Percentiles rank a stretch among this genome's conserved stretches.
Evolutionary conservation across 2,888 invertebrate genomes (phyloP).

Genomic region (Clunio marinus): DNA sequence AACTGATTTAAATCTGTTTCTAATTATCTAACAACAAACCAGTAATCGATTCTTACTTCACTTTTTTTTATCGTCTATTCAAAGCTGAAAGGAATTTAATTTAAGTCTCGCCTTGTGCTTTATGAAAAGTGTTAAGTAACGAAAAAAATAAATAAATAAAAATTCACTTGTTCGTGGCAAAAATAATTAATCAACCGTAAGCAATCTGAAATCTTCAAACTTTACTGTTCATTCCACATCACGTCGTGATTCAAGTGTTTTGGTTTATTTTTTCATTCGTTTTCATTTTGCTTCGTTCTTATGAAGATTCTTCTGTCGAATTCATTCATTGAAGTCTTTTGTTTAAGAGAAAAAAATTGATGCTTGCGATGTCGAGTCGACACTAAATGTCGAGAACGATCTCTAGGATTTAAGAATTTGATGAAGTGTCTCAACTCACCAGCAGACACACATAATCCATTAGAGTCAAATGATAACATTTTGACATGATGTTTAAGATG

Average conservation of each 20-base stretch:
- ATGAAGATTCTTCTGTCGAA: background rate
- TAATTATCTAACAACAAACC: too few species aligned
- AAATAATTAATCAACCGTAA: conserved; percentile 29
- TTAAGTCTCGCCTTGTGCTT: background rate
- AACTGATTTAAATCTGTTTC: background rate
- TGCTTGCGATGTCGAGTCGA: conserved; percentile 4
- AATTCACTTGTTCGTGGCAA: conserved; percentile 27
- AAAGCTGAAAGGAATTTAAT: too few species aligned
- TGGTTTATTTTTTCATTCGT: background rate
- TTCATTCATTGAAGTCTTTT: conserved; percentile 35
- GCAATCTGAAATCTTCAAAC: conserved; percentile 4
- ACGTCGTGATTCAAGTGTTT: conserved; percentile 33
- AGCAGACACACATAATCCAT: conserved; percentile 35
- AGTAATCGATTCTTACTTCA: too few species aligned
- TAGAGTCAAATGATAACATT: conserved; percentile 38
- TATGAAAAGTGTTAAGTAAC: background rate
- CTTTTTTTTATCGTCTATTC: too few species aligned
- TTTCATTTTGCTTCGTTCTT: background rate
- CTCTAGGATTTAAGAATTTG: conserved; percentile 7
- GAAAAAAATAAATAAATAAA: background rate
- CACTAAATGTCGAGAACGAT: background rate
- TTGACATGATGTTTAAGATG: conserved; percentile 36
- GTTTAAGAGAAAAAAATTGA: conserved; percentile 21
- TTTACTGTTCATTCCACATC: conserved; percentile 3
- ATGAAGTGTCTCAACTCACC: conserved; percentile 26